A percentile compares a stretch with the other conserved stretches of the same genome.
Conservation (phyloP, 92 coral and sea anemone species). For the Zoanthus solanderi region DNA sequence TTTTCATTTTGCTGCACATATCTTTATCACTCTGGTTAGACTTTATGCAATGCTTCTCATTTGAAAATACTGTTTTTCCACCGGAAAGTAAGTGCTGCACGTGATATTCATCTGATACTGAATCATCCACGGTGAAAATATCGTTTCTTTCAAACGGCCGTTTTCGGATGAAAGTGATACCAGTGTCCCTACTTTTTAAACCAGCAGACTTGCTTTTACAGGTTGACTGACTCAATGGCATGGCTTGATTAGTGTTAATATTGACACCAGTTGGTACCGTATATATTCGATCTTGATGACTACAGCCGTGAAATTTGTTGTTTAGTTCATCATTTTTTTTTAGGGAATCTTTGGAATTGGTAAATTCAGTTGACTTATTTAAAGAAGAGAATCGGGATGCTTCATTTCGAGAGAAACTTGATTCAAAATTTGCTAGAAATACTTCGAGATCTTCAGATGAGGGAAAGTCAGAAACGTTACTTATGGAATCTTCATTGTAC, state of each 20-base stretch:
- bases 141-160: background rate
- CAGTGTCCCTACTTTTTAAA: background rate
- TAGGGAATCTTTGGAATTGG: background rate
- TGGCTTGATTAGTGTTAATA: background rate
- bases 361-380: background rate
- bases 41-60: too few species aligned
- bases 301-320: background rate
- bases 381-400: background rate
- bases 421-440: constrained; percentile 69
- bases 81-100: background rate
- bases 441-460: constrained; percentile 78
- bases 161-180: background rate
- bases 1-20: background rate
- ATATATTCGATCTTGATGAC: background rate
- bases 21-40: background rate
- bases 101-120: background rate
- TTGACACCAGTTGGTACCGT: background rate
- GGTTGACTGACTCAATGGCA: background rate
- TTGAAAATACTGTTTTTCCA: background rate
- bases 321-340: background rate
- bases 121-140: background rate
- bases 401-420: constrained; percentile 20
- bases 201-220: background rate
- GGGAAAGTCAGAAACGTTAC: constrained; percentile 61
- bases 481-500: background rate